phyloP scores from a whole-genome alignment of 2,797 vertebrate genomes.

The Schizothorax lantsangensis region DNA sequence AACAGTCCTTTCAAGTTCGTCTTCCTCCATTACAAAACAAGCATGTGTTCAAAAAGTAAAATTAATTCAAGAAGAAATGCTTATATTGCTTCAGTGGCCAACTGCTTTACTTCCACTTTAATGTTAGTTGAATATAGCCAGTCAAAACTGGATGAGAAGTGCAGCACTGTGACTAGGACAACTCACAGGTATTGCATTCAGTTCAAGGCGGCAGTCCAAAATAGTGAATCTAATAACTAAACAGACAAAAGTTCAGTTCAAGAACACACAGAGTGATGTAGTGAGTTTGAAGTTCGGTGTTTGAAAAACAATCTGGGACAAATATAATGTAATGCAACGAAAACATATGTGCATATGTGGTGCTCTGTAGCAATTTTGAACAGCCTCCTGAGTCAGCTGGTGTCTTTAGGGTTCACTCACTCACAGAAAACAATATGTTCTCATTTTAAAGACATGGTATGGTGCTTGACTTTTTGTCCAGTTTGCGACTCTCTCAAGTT shows the following conservation, averaged over 20 bases:
- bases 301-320: not conserved
- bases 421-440: not conserved
- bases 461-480: not conserved
- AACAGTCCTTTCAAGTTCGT: not conserved
- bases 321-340: not conserved
- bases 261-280: not conserved
- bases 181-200: not conserved
- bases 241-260: not conserved
- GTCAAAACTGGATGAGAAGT: not conserved
- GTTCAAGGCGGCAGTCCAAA: not conserved
- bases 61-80: too few relatives aligned
- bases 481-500: not conserved
- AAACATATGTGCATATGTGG: not conserved
- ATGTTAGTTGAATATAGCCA: not conserved
- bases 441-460: not conserved
- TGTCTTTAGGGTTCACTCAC: not conserved
- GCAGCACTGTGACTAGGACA: too few relatives aligned
- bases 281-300: not conserved
- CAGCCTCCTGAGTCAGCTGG: not conserved
- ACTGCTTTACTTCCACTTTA: not conserved
- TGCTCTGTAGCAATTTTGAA: not conserved
- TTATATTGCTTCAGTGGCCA: too few relatives aligned
- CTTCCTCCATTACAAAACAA: not conserved
- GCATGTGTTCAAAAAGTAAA: not conserved
- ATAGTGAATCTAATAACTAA: not conserved